Percentiles rank a stretch among this genome's conserved stretches.
These are phyloP conservation scores for Ciconia stormi DNA, from an alignment of 2,113 vertebrate genomes.

Conservation along the genomic window DNA sequence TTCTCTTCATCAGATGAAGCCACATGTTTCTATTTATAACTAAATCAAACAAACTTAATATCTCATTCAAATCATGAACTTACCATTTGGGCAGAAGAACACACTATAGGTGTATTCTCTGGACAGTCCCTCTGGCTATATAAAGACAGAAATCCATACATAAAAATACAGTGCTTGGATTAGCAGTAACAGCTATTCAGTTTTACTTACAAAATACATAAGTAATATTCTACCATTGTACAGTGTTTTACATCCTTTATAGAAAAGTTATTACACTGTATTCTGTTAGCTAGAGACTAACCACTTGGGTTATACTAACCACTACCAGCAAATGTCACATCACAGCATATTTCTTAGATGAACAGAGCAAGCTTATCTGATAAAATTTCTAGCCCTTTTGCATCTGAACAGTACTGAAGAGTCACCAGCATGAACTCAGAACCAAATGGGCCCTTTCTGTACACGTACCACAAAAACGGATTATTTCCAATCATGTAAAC, in stretches of 20 bases:
- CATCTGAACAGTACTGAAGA: neutral
- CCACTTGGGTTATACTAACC: neutral
- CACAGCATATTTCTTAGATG: neutral
- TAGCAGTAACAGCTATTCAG: neutral
- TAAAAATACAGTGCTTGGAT: neutral
- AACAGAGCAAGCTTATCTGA: neutral
- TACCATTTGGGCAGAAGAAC: constrained; percentile 94
- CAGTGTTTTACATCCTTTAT: neutral
- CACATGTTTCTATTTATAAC: neutral
- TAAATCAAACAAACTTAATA: neutral
- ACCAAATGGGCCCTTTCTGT: neutral
- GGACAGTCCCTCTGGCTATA: constrained; percentile 87
- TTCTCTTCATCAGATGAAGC: neutral
- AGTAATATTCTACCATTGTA: neutral
- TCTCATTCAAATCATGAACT: constrained; percentile 27
- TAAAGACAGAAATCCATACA: constrained; percentile 24
- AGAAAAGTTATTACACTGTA: neutral
- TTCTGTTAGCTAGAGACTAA: neutral
- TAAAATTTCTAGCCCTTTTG: neutral
- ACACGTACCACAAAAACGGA: neutral
- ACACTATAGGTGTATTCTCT: constrained; percentile 92
- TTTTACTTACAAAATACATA: neutral
- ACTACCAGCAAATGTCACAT: neutral
- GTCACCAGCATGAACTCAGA: neutral
- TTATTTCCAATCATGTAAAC: neutral